Evolutionary conservation across 2,797 vertebrate species (phyloP), one percentile per base, ranked within the genome.

Genomic region (Enteromius treurensis): DNA sequence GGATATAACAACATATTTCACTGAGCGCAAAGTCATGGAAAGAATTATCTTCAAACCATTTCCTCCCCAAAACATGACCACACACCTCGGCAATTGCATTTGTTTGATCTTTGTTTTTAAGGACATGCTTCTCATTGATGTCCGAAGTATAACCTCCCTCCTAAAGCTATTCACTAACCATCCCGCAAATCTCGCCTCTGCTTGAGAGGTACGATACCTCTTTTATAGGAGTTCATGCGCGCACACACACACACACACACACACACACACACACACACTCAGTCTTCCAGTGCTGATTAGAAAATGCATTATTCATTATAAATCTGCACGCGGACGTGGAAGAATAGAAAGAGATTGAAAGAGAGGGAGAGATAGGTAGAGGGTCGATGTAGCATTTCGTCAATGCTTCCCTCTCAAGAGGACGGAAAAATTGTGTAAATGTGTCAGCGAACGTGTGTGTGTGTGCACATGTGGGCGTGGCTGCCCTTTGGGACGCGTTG

Each of bases 221-320:
- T 69, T 75, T 76, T 82, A 67, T 55, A 76, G 4, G 53, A 80
- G 77, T 55, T 23, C 68, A 68, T 53, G 21, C 62, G 53, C 80
- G 42, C 47, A 58, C 67, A 26, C 40, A 14, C 55, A 19, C n/a
- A n/a, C n/a, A n/a, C 74, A 64, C 23, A 17, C 64, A 21, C 80
- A 29, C 21, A n/a, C 80, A 64, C 23, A 17, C 64, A 21, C 80
- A 29, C 21, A n/a, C 80, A 11, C 80, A n/a, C 47, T 17, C 64
- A 74, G 80, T 76, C 79, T 86, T 82, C 78, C 67, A 58, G 42
- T 64, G 80, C 86, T 87, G 86, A 87, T 87, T 89, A 86, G 83
- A 82, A 89, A 89, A 87, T 87, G 60, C 84, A 87, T 89, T 85
- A 89, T 89, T 89, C 88, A 89, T 89, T 76, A 81, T 76, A 60